Percentiles rank a stretch among this genome's conserved stretches.
Evolutionary conservation across 92 coral and sea anemone genomes (phyloP).

Genomic region (Porites cylindrica): DNA sequence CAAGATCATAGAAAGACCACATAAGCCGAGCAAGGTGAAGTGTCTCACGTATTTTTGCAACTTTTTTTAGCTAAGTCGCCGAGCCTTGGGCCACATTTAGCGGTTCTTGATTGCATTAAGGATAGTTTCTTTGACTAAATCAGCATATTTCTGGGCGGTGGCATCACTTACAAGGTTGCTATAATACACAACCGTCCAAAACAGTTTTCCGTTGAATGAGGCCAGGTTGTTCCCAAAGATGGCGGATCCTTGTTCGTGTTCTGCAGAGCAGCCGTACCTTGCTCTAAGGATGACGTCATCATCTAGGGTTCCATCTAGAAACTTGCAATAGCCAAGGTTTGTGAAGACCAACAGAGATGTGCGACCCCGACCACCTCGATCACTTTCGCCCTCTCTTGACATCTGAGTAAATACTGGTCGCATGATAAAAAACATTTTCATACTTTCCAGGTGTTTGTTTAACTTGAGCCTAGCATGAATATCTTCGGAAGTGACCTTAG

Average conservation of each 20-base stretch:
- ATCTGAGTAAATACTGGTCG: background rate
- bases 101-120: background rate
- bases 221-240: background rate
- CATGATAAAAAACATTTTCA: background rate
- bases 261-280: background rate
- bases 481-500: background rate
- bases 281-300: conserved; percentile 13
- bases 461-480: conserved; percentile 1
- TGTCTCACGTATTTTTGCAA: too few relatives aligned
- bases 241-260: too few relatives aligned
- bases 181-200: conserved; percentile 21
- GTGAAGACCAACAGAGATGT: background rate
- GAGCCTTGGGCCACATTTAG: too few relatives aligned
- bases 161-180: conserved; percentile 9
- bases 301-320: conserved; percentile 9
- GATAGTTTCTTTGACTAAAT: conserved; percentile 13
- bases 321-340: conserved; percentile 9
- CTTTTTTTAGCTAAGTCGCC: too few relatives aligned
- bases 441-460: background rate
- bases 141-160: conserved; percentile 22
- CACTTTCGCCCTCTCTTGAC: background rate
- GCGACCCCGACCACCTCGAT: background rate
- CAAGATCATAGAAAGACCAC: too few relatives aligned
- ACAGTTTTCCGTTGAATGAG: conserved; percentile 20
- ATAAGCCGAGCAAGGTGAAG: too few relatives aligned